Percentiles rank a stretch among this genome's conserved stretches.
Evolutionary conservation across 2,113 vertebrate genomes (phyloP).

Genomic region (Pterocles burchelli): DNA sequence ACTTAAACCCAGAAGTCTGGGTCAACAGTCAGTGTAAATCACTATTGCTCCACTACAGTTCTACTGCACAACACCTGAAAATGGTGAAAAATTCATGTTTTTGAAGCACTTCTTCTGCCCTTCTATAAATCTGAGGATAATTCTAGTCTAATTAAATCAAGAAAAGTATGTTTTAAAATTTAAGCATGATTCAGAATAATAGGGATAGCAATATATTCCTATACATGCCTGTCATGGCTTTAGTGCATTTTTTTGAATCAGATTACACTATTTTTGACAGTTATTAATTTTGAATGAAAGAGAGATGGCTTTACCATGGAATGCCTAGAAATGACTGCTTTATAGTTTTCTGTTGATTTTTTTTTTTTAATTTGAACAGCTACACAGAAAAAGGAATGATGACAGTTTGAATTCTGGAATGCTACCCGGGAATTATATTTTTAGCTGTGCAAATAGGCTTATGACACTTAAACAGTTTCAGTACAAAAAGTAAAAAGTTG

Average conservation of each 20-base stretch:
- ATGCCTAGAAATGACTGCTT: not conserved
- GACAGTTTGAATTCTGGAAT: not conserved
- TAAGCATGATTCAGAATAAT: not conserved
- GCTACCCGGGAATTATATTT: not conserved
- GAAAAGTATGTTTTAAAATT: not conserved
- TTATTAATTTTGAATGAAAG: conserved; percentile 30
- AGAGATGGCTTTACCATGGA: not conserved
- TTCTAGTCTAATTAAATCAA: not conserved
- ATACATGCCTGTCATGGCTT: not conserved
- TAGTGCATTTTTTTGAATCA: not conserved
- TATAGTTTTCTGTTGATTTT: not conserved
- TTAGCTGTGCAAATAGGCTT: not conserved
- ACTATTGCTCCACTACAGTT: not conserved
- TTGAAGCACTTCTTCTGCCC: not conserved
- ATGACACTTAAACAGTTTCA: not conserved
- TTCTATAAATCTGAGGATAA: not conserved
- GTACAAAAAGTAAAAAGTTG: not conserved
- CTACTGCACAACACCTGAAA: not conserved
- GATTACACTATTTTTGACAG: not conserved
- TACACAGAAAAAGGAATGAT: not conserved
- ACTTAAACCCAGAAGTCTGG: conserved; percentile 47
- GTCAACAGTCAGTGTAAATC: conserved; percentile 50
- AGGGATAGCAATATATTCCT: not conserved
- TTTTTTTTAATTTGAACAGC: not conserved
- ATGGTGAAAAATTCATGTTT: not conserved